Evolutionary conservation across 2,888 invertebrate genomes (phyloP).

Genomic region (Lasioglossum vierecki): DNA sequence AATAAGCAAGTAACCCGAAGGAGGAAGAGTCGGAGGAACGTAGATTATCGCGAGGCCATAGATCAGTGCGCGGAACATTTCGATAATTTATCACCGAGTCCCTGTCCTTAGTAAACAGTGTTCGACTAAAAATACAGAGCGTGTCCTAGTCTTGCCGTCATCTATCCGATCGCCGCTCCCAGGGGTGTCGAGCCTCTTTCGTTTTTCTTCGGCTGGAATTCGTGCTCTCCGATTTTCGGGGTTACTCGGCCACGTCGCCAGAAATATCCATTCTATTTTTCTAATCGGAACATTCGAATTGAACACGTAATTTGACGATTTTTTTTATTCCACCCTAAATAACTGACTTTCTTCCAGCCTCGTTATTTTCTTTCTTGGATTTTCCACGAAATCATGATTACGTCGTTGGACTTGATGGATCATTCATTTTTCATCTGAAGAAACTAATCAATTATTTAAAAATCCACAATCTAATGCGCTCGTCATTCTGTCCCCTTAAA

Average conservation of each 20-base stretch:
- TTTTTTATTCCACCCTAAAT: not conserved
- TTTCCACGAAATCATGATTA: not conserved
- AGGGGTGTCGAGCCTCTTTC: constrained; percentile 7
- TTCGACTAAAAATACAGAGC: constrained; percentile 40
- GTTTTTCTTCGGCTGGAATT: constrained; percentile 18
- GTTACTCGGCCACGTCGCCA: constrained; percentile 19
- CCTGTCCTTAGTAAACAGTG: constrained; percentile 41
- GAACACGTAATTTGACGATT: not conserved
- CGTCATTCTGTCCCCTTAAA: no score
- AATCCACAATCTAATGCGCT: no score
- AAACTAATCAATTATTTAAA: not conserved
- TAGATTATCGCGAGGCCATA: constrained; percentile 53
- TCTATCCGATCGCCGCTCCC: constrained; percentile 21
- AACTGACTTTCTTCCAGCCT: no score
- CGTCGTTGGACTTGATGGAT: no score
- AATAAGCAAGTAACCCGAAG: constrained; percentile 24
- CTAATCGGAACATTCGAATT: not conserved
- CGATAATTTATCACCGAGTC: constrained; percentile 56
- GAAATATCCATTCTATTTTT: not conserved
- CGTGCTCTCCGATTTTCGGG: constrained; percentile 14
- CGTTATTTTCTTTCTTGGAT: not conserved
- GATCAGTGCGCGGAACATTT: constrained; percentile 42
- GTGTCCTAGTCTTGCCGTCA: constrained; percentile 23
- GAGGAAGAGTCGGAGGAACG: constrained; percentile 18
- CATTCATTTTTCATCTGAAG: no score